Percentiles rank a stretch among this genome's conserved stretches.
These are phyloP conservation scores for Fukomys damarensis DNA, from an alignment of 2,113 vertebrate genomes.

Conservation along the genomic window DNA sequence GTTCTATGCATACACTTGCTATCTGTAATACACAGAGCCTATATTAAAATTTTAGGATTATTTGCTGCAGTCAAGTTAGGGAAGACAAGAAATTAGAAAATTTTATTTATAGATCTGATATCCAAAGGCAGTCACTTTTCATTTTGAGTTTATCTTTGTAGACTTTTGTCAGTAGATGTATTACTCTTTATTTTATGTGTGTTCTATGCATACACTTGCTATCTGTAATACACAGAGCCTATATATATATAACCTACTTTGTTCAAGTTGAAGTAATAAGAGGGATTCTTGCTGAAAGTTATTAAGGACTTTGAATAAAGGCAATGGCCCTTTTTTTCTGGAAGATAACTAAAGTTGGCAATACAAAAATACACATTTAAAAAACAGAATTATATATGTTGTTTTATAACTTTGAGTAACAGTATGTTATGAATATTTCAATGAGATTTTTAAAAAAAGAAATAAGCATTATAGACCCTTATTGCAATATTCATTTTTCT, in stretches of 20 bases:
- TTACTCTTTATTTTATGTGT: neutral
- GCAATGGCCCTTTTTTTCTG: neutral
- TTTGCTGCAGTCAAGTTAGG: constrained; percentile 30
- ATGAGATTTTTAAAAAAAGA: neutral
- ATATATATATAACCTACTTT: neutral
- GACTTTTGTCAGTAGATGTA: neutral
- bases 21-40: neutral
- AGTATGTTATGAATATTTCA: constrained; percentile 10
- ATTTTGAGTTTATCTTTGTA: constrained; percentile 41
- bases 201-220: neutral
- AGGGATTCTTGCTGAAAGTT: neutral
- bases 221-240: neutral
- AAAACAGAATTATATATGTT: neutral
- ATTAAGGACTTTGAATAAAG: neutral
- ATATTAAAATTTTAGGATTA: neutral
- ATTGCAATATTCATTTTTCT: neutral
- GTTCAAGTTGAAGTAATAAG: neutral
- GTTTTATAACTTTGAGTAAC: neutral
- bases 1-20: neutral
- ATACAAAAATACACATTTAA: neutral
- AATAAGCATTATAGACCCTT: neutral
- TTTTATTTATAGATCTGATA: neutral
- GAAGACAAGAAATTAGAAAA: constrained; percentile 13
- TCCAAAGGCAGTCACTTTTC: neutral
- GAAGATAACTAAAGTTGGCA: neutral